phyloP scores from a whole-genome alignment of 2,888 invertebrate species.

The Drosophila koepferae region DNA sequence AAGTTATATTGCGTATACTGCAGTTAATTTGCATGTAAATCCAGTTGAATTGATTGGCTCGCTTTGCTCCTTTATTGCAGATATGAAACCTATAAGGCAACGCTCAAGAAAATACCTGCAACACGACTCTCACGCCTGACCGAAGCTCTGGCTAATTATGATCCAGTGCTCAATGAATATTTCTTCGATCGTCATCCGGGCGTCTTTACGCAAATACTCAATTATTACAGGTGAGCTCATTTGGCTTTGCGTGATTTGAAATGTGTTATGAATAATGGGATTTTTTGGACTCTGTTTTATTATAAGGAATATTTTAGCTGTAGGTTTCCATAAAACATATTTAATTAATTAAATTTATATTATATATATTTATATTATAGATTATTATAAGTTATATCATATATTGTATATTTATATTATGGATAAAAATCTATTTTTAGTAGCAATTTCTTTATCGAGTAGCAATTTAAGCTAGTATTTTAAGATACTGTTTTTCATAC shows the following conservation, averaged over 20 bases:
- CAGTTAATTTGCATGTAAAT: slow-evolving; percentile 64
- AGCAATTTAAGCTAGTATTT: too few species aligned
- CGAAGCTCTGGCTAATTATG: slow-evolving; percentile 95
- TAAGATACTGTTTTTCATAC: too few species aligned
- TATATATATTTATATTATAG: too few species aligned
- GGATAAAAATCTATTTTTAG: too few species aligned
- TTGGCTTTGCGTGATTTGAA: neutral
- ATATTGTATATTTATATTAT: too few species aligned
- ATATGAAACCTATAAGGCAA: slow-evolving; percentile 92
- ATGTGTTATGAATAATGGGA: neutral
- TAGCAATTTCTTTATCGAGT: too few species aligned
- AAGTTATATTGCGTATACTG: slow-evolving; percentile 58
- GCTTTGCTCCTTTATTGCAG: slow-evolving; percentile 73
- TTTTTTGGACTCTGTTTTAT: too few species aligned
- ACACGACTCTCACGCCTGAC: slow-evolving; percentile 93
- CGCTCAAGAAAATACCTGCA: slow-evolving; percentile 95
- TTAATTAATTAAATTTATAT: too few species aligned
- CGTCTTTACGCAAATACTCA: slow-evolving; percentile 95
- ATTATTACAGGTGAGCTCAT: slow-evolving; percentile 90
- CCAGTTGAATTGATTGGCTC: slow-evolving; percentile 49
- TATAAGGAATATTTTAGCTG: too few species aligned
- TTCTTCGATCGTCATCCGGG: slow-evolving; percentile 95
- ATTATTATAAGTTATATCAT: too few species aligned
- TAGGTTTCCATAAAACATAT: too few species aligned
- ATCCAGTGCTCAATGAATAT: slow-evolving; percentile 95